Base-by-base conservation (phyloP, 2,797 vertebrate genomes). In the Crypturellus tataupa region DNA sequence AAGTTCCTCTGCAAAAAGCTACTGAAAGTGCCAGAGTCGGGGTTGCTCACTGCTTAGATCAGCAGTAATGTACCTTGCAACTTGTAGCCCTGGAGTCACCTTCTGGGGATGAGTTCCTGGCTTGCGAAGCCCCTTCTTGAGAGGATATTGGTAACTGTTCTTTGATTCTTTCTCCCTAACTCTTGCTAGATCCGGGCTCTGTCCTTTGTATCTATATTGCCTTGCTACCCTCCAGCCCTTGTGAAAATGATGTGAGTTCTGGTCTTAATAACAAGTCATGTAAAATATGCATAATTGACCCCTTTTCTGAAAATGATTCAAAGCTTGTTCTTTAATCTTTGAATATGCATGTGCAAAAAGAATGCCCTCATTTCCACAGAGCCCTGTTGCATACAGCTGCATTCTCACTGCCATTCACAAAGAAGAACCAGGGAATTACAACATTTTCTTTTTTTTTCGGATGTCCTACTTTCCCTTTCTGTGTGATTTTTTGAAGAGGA, bases 221-320 rank as follows among this genome's bases (percentile, higher is more conserved):
- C 80, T 95, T 58, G 79, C 51, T 85, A 67, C 94, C 83, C 87
- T 94, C 91, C 90, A 93, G 85, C 89, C 76, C 73, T 87, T 80
- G 81, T 82, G 60, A 83, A 89, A 91, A 88, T 0, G 1, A 91
- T 95, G 90, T 87, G 85, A 95, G 87, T 96, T 92, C 93, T 95
- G 91, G 81, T 78, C 89, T 95, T 96, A 96, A 93, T 94, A 95
- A 95, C 85, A 95, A 95, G 82, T 86, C 80, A 85, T 91, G 94
- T 60, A 95, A 97, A 96, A 96, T 96, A 95, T 91, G 93, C 95
- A 96, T 97, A 97, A 97, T 90, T 97, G 95, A 96, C 95, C 94
- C 93, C 93, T 94, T 94, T 96, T 95, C 94, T 91, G 87, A 94
- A 94, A 97, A 44, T 56, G 69, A 96, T 93, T 95, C 90, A 93